Conservation (phyloP, 2,888 invertebrate species). For the Scaptomyza parva region DNA sequence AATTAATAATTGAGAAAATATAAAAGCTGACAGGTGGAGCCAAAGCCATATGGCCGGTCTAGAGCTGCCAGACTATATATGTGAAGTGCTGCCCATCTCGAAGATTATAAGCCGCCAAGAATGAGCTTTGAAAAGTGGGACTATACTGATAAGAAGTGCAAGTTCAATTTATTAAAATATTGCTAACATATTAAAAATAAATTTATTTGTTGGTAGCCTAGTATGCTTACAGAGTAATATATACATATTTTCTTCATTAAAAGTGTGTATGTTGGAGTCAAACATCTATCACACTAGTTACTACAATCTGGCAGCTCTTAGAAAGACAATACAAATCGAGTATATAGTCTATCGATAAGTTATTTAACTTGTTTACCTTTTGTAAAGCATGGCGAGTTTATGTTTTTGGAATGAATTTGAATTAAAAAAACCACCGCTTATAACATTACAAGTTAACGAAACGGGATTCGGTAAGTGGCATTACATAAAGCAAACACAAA, state of each 20-base stretch:
- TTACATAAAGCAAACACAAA: background rate
- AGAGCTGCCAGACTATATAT: slow-evolving; percentile 27
- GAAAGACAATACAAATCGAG: background rate
- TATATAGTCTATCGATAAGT: slow-evolving; percentile 2
- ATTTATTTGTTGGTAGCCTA: no score
- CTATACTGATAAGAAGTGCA: background rate
- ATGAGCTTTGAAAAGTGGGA: slow-evolving; percentile 6
- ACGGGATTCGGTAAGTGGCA: slow-evolving; percentile 68
- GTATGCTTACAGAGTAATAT: no score
- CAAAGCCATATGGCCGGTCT: slow-evolving; percentile 33
- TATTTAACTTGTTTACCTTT: slow-evolving; percentile 29
- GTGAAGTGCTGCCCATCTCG: slow-evolving; percentile 15
- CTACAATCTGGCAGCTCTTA: slow-evolving; percentile 21
- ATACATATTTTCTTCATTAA: no score
- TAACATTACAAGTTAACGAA: slow-evolving; percentile 67
- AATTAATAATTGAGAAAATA: slow-evolving; percentile 39
- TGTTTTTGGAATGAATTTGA: slow-evolving; percentile 82
- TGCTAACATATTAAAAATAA: no score
- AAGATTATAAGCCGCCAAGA: background rate
- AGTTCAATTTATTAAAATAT: background rate
- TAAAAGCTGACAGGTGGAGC: slow-evolving; percentile 46
- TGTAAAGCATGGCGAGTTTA: slow-evolving; percentile 59
- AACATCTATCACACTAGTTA: no score
- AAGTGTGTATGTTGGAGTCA: no score
- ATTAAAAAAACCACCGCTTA: slow-evolving; percentile 80